Evolutionary conservation across 1,140 invertebrate genomes (phyloP), one percentile per base, ranked within the genome.

Genomic region (Ceratitis capitata): DNA sequence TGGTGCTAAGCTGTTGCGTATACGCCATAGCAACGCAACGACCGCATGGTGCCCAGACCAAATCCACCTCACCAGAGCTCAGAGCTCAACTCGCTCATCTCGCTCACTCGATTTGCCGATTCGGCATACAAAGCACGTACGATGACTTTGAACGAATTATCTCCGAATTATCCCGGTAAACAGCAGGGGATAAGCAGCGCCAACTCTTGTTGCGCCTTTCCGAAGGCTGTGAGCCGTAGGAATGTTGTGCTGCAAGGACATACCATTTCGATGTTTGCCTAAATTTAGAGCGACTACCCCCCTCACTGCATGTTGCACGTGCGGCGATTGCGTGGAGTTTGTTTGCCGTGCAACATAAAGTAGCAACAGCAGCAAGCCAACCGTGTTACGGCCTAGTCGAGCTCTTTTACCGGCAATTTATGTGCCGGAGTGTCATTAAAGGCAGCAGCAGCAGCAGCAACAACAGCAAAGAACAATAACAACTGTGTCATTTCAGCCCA

Each of bases 1-100:
- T n/a, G n/a, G n/a, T 45, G 69, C 69, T 78, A 78, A 78, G 69
- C 45, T 78, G 69, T 78, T 78, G 69, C 69, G 69, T 78, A 78
- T 78, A 78, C 69, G 69, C 69, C 69, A 45, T 9, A 39, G 35
- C 39, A 74, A 19, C 64, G 19, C 2, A 42, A 19, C 39, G 69
- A 35, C 19, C 26, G n/a, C 5, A 61, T 4, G 0, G 58, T 16
- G 61, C 16, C 51, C 14, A 16, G 14, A 39, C 29, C 51, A 4
- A 12, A 19, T 2, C n/a, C 23, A 26, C 61, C 61, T 29, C 61
- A 14, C 58, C 32, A 6, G 29, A 69, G 19, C 69, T 64, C 58
- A 47, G 51, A 6, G 16, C n/a, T n/a, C n/a, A 9, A 56, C 7
- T 6, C 16, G 51, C 51, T 56, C 10, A 64, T 4, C 58, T 26